A percentile compares a stretch with the other conserved stretches of the same genome.
phyloP scores from a whole-genome alignment of 2,797 vertebrate species.

The Scomberomorus guttatus region DNA sequence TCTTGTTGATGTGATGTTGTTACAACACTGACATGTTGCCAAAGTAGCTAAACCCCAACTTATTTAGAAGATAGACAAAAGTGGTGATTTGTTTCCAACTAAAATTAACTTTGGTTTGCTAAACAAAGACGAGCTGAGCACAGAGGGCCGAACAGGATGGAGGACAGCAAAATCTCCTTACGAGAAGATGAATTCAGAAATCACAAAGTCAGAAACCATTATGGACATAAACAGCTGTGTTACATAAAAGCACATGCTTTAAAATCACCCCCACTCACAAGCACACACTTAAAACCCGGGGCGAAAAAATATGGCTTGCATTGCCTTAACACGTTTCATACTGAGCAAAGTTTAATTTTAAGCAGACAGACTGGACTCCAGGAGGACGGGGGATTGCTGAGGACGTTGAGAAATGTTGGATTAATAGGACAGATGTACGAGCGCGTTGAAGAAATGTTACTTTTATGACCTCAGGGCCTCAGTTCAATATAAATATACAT shows the following conservation, averaged over 20 bases:
- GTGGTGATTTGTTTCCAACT: conserved; percentile 19
- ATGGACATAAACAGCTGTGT: conserved; percentile 28
- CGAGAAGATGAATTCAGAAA: conserved; percentile 38
- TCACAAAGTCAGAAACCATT: conserved; percentile 33
- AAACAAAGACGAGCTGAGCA: conserved; percentile 34
- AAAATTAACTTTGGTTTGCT: conserved; percentile 23
- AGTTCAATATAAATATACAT: conserved; percentile 79
- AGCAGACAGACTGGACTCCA: conserved; percentile 39
- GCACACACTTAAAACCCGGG: conserved; percentile 11
- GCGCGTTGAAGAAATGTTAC: conserved; percentile 77
- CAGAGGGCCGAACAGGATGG: conserved; percentile 24
- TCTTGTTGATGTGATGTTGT: conserved; percentile 33
- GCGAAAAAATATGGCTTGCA: conserved; percentile 44
- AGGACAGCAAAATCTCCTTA: conserved; percentile 24
- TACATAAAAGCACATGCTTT: conserved; percentile 37
- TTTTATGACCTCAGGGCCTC: conserved; percentile 77
- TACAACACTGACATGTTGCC: conserved; percentile 35
- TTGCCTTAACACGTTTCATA: conserved; percentile 54
- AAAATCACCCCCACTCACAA: conserved; percentile 23
- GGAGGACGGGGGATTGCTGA: background rate
- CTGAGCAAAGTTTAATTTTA: conserved; percentile 38
- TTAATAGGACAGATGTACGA: conserved; percentile 77
- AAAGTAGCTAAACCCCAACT: conserved; percentile 20
- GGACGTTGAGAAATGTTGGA: conserved; percentile 64
- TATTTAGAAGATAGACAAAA: conserved; percentile 17